phyloP scores from a whole-genome alignment of 1,140 invertebrate genomes.

The Sycophila sp. region DNA sequence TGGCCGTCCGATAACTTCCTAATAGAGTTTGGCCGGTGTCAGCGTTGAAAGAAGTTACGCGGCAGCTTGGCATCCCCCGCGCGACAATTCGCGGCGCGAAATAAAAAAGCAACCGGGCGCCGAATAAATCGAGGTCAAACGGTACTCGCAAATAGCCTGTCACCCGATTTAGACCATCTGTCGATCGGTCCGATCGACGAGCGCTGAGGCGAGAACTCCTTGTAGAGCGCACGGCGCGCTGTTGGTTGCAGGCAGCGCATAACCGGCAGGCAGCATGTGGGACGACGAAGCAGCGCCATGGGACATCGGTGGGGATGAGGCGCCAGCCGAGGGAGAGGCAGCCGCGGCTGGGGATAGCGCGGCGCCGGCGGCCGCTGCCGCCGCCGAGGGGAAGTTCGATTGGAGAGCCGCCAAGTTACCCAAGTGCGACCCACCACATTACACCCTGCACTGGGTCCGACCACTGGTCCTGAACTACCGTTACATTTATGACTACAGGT shows the following conservation, averaged over 20 bases:
- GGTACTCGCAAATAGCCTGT: slow-evolving; percentile 18
- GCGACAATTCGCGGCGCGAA: too few relatives aligned
- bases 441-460: slow-evolving; percentile 78
- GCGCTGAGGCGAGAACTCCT: too few relatives aligned
- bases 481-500: slow-evolving; percentile 83
- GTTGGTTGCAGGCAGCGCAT: slow-evolving; percentile 27
- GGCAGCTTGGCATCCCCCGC: too few relatives aligned
- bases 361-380: slow-evolving; percentile 50
- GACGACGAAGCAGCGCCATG: slow-evolving; percentile 58
- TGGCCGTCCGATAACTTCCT: too few relatives aligned
- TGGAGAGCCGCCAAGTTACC: slow-evolving; percentile 10
- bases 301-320: slow-evolving; percentile 49
- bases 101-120: too few relatives aligned
- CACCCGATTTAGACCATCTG: slow-evolving; percentile 3
- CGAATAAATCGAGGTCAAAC: slow-evolving; percentile 29
- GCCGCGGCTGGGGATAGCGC: slow-evolving; percentile 39
- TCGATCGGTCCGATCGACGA: background rate
- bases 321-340: slow-evolving; percentile 40
- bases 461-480: slow-evolving; percentile 82
- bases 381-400: slow-evolving; percentile 23
- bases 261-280: slow-evolving; percentile 57
- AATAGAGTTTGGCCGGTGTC: too few relatives aligned
- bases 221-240: background rate
- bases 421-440: slow-evolving; percentile 66
- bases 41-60: too few relatives aligned